Conservation (phyloP, 2,888 invertebrate genomes). For the Plagiodera versicolora region DNA sequence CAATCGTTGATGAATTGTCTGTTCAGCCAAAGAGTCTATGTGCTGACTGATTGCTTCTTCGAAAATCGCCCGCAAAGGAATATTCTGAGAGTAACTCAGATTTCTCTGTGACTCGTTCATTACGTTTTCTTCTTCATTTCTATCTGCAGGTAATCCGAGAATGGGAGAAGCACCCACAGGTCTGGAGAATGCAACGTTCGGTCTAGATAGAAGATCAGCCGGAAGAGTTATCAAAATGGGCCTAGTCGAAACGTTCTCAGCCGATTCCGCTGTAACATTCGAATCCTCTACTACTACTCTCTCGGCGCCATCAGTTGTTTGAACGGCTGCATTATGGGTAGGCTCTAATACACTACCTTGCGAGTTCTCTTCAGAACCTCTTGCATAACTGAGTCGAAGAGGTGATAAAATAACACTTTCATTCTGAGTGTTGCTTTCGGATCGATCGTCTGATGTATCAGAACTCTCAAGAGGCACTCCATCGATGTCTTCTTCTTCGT, state of each 20-base stretch:
- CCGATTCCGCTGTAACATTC: conserved; percentile 37
- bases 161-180: conserved; percentile 21
- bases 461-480: conserved; percentile 42
- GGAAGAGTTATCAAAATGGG: conserved; percentile 30
- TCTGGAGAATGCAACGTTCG: conserved; percentile 24
- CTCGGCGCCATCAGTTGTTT: conserved; percentile 30
- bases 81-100: conserved; percentile 19
- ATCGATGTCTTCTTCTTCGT: conserved; percentile 45
- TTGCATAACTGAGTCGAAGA: conserved; percentile 30
- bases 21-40: conserved; percentile 23
- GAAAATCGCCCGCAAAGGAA: conserved; percentile 35
- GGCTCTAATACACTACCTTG: conserved; percentile 31
- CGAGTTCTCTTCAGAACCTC: conserved; percentile 31
- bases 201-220: conserved; percentile 24
- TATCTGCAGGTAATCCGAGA: conserved; percentile 14
- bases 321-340: conserved; percentile 35
- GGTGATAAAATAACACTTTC: conserved; percentile 34
- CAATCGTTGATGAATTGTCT: conserved; percentile 10
- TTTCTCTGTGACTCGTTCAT: conserved; percentile 22
- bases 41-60: conserved; percentile 35
- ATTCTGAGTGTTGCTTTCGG: conserved; percentile 29
- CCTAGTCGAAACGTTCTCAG: conserved; percentile 35
- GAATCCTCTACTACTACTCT: conserved; percentile 33
- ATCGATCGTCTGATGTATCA: conserved; percentile 35
- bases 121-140: conserved; percentile 25